Conservation (phyloP, 2,888 invertebrate species). For the Pyrocoelia pectoralis region DNA sequence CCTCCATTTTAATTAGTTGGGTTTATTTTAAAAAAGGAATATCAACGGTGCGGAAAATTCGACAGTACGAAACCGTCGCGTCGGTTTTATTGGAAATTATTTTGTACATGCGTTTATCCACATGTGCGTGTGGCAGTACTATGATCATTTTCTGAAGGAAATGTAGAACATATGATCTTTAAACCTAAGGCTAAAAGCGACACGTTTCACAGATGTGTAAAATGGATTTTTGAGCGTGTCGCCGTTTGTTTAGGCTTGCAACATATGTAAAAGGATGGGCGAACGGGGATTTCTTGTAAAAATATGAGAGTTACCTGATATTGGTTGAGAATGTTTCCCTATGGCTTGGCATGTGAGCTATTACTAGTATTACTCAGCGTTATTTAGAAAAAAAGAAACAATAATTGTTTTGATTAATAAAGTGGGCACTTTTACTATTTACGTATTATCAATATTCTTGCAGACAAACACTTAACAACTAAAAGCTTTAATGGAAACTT, state of each 20-base stretch:
- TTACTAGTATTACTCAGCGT: no score
- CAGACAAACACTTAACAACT: neutral
- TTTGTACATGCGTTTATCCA: conserved; percentile 27
- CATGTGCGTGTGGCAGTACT: conserved; percentile 40
- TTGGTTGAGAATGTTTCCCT: no score
- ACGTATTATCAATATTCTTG: conserved; percentile 5
- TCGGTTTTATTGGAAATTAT: conserved; percentile 11
- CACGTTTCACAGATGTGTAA: conserved; percentile 39
- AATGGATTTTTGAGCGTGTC: conserved; percentile 39
- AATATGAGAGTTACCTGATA: neutral
- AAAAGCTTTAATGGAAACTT: conserved; percentile 9
- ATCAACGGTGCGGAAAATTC: conserved; percentile 3
- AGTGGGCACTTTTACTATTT: neutral
- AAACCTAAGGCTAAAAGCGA: conserved; percentile 31
- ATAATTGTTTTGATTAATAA: conserved; percentile 2
- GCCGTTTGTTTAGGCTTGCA: conserved; percentile 42
- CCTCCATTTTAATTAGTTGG: neutral
- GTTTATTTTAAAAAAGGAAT: neutral
- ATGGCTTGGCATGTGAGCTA: no score
- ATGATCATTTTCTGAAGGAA: conserved; percentile 39
- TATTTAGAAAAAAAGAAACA: no score
- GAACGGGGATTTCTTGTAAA: conserved; percentile 25
- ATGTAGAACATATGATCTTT: conserved; percentile 39
- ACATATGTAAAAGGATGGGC: conserved; percentile 36
- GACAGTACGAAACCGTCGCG: conserved; percentile 28